Percentiles rank a stretch among this genome's conserved stretches.
Evolutionary conservation across 92 coral and sea anemone genomes (phyloP).

Genomic region (Diadumene lineata): DNA sequence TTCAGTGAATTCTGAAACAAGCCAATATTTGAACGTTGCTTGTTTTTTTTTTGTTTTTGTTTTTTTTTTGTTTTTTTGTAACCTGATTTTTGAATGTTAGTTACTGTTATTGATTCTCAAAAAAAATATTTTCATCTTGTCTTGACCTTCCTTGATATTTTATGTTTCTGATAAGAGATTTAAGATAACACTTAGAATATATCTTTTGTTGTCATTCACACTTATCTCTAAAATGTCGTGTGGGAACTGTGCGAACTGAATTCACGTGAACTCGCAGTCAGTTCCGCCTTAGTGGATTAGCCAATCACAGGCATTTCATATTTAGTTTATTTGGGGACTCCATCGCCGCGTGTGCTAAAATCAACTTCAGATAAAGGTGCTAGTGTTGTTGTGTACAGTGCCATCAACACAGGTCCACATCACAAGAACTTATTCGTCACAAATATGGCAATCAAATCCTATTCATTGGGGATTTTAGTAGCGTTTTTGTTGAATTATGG

Average conservation of each 20-base stretch:
- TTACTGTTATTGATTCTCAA: too few species aligned
- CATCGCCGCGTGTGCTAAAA: neutral
- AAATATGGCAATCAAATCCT: conserved; percentile 1
- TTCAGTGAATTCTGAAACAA: too few species aligned
- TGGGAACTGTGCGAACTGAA: neutral
- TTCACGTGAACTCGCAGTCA: neutral
- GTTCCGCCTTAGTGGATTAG: conserved; percentile 14
- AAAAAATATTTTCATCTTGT: neutral
- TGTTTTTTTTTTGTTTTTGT: too few species aligned
- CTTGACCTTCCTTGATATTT: neutral
- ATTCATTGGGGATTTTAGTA: neutral
- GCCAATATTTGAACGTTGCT: too few species aligned
- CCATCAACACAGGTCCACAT: neutral
- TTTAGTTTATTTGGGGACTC: neutral
- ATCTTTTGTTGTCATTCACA: neutral
- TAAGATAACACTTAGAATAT: neutral
- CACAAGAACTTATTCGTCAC: neutral
- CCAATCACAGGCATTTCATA: conserved; percentile 7
- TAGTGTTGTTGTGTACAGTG: neutral
- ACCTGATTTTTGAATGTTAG: too few species aligned
- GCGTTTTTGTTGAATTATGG: neutral
- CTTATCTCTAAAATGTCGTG: conserved; percentile 1
- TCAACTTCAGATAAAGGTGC: neutral
- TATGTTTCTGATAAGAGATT: neutral
- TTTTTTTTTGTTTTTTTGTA: too few species aligned